Conservation (phyloP, 2,113 vertebrate genomes). For the Cyprinodon tularosa region DNA sequence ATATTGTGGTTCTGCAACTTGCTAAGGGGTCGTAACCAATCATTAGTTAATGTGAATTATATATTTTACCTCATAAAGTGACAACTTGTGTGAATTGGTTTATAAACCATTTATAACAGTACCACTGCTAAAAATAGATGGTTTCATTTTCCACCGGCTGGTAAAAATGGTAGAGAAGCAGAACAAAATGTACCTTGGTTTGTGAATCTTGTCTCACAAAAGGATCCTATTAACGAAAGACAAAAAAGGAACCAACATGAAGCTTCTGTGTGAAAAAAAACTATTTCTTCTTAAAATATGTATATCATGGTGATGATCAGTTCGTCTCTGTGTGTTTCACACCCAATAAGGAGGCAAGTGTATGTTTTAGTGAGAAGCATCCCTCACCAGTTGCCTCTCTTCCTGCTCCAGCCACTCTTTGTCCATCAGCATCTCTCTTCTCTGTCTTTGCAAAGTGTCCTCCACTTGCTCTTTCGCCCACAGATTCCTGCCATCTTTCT, state of each 20-base stretch:
- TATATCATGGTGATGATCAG: background rate
- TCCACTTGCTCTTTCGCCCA: conserved; percentile 87
- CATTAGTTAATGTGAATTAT: background rate
- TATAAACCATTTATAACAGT: background rate
- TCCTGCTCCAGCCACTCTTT: conserved; percentile 90
- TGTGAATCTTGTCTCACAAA: conserved; percentile 73
- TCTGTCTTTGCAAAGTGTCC: conserved; percentile 85
- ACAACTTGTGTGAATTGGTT: background rate
- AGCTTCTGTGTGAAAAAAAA: background rate
- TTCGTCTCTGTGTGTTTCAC: background rate
- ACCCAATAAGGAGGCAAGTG: background rate
- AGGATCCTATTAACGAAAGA: conserved; percentile 77
- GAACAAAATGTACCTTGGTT: conserved; percentile 67
- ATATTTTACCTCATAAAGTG: background rate
- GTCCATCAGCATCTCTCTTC: conserved; percentile 88
- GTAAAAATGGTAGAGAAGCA: background rate
- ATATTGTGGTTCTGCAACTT: no score
- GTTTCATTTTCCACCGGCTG: background rate
- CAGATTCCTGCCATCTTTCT: conserved; percentile 76
- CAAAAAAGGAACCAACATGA: background rate
- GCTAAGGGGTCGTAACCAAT: background rate
- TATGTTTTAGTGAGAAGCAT: background rate
- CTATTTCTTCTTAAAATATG: background rate
- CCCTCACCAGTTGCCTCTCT: conserved; percentile 85
- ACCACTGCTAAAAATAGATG: background rate